Evolutionary conservation across 2,888 invertebrate species (phyloP), one percentile per base, ranked within the genome.

Genomic region (Tethea ocularis): DNA sequence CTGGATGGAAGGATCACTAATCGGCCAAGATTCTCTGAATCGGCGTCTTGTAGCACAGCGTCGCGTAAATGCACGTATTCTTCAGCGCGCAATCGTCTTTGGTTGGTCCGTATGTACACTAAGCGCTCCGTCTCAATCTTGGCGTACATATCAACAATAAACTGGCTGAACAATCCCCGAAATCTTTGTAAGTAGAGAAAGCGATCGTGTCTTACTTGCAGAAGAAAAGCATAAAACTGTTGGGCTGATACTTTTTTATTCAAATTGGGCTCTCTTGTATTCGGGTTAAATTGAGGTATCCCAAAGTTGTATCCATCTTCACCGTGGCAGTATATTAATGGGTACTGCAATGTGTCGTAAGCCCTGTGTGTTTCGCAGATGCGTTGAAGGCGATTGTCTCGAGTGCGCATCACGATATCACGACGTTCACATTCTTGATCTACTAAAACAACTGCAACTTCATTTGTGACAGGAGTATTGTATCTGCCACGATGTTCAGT

Each of bases 261-360:
- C 7, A 26, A 26, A 26, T 26, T 26, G 7, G 26, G 26, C 26
- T 26, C 26, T 26, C 26, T 26, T 7, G 26, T 26, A 7, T 5
- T 26, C 5, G 26, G 26, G 26, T 26, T 26, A 7, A 26, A 23
- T 54, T 68, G 62, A 20, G 53, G 8, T 6, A 69, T 11, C 2
- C 33, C 46, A 20, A 75, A 66, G 56, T 70, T 38, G 23, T 75
- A 72, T 0, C 68, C 73, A 26, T 73, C 68, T 59, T 73, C 63
- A 0, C 74, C 68, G 1, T 59, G 57, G 41, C 61, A 60, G 33
- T 56, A 71, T 8, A 74, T 68, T 6, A 71, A 26, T 0, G 72
- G 68, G 57, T 72, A 71, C 52, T 75, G 71, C 13, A 72, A 41
- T 1, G 62, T 54, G 36, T 73, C 72, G 29, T 73, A 73, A 1